Evolutionary conservation across 1,140 invertebrate genomes (phyloP).

Genomic region (Branchinecta lindahli): DNA sequence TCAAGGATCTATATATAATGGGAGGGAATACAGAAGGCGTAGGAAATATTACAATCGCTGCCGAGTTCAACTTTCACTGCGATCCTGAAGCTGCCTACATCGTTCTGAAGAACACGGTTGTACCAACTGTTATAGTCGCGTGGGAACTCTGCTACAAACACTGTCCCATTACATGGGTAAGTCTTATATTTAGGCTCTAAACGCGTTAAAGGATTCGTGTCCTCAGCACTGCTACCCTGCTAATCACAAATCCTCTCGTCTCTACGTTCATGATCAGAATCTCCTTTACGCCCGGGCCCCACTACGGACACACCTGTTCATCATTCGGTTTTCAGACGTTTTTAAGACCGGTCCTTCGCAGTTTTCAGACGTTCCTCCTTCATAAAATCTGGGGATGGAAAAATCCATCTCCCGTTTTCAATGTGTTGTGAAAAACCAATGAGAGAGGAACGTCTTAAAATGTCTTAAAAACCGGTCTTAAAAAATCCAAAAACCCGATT

Average conservation of each 20-base stretch:
- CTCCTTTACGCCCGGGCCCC: no score
- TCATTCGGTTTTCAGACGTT: no score
- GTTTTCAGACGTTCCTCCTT: no score
- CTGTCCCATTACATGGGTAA: constrained; percentile 19
- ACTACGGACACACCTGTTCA: no score
- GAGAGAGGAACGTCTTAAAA: no score
- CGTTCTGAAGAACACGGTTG: constrained; percentile 30
- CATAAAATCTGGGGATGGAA: no score
- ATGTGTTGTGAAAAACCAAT: no score
- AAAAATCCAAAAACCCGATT: no score
- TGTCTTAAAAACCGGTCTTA: no score
- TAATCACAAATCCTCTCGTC: background rate
- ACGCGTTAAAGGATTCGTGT: background rate
- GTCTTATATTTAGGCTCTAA: background rate
- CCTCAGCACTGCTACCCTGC: background rate
- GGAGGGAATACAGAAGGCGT: constrained; percentile 40
- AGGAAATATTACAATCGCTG: constrained; percentile 36
- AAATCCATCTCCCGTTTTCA: no score
- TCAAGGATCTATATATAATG: constrained; percentile 40
- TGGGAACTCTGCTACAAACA: constrained; percentile 28
- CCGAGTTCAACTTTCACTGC: constrained; percentile 48
- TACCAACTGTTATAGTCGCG: constrained; percentile 25
- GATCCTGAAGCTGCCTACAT: constrained; percentile 47
- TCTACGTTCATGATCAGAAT: background rate
- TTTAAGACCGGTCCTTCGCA: no score